phyloP scores from a whole-genome alignment of 2,888 invertebrate genomes.

The Drosophila dives region DNA sequence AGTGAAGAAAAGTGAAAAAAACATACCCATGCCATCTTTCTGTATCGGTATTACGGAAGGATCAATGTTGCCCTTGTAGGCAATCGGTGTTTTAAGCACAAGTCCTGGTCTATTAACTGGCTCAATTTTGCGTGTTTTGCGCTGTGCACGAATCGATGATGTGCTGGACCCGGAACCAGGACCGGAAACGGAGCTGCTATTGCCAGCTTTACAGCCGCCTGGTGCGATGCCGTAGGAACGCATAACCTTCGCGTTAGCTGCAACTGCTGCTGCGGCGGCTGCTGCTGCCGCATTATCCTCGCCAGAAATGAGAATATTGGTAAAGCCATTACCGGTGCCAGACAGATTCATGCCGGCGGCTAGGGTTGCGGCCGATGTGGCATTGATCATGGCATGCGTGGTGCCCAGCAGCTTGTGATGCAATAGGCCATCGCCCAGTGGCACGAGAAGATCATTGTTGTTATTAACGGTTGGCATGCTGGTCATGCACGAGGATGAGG shows the following conservation, averaged over 20 bases:
- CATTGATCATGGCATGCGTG: slow-evolving; percentile 55
- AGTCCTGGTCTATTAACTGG: slow-evolving; percentile 91
- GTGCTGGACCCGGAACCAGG: slow-evolving; percentile 25
- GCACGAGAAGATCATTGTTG: slow-evolving; percentile 76
- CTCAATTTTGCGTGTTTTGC: slow-evolving; percentile 88
- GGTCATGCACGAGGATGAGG: slow-evolving; percentile 69
- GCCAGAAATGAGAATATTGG: slow-evolving; percentile 55
- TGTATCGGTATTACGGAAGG: slow-evolving; percentile 94
- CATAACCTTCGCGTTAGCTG: slow-evolving; percentile 25
- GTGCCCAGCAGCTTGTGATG: slow-evolving; percentile 75
- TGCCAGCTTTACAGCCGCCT: slow-evolving; percentile 49
- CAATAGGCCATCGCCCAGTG: slow-evolving; percentile 70
- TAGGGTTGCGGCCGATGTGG: slow-evolving; percentile 13
- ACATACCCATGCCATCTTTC: slow-evolving; percentile 95
- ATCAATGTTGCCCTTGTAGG: slow-evolving; percentile 92
- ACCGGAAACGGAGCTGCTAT: slow-evolving; percentile 23
- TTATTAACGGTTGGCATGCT: slow-evolving; percentile 42
- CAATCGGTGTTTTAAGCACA: slow-evolving; percentile 91
- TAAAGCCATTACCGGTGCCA: slow-evolving; percentile 49
- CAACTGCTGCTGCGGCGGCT: slow-evolving; percentile 13
- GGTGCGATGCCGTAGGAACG: slow-evolving; percentile 49
- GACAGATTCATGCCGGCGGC: slow-evolving; percentile 17
- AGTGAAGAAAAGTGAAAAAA: slow-evolving; percentile 65
- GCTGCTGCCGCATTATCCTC: slow-evolving; percentile 38
- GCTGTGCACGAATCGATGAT: slow-evolving; percentile 74